phyloP scores from a whole-genome alignment of 2,888 invertebrate species.

The Pristionchus mayeri region DNA sequence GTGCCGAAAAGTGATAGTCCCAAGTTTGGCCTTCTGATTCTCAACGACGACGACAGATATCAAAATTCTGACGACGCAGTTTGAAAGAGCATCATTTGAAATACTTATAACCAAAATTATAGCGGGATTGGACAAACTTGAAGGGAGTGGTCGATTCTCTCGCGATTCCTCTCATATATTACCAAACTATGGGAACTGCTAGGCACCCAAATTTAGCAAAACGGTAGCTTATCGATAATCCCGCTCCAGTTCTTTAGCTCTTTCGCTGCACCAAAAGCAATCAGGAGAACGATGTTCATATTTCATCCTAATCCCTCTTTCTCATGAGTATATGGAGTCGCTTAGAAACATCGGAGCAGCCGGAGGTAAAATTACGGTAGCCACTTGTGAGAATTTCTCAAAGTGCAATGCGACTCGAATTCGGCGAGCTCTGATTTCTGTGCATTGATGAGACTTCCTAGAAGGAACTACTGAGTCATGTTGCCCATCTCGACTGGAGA shows the following conservation, averaged over 20 bases:
- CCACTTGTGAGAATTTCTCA: neutral
- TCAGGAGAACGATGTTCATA: neutral
- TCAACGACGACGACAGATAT: no score
- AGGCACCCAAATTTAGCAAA: neutral
- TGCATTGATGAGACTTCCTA: neutral
- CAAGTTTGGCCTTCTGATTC: no score
- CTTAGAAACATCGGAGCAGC: neutral
- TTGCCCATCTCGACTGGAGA: no score
- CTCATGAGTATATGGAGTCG: neutral
- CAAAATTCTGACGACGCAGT: no score
- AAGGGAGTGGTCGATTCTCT: no score
- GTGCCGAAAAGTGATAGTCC: no score
- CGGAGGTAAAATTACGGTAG: neutral
- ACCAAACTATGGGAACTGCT: no score
- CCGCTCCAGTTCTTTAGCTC: neutral
- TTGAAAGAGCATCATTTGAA: no score
- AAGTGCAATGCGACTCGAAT: neutral
- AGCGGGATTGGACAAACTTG: no score
- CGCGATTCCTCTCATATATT: neutral
- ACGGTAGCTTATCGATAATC: neutral
- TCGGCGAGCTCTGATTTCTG: neutral
- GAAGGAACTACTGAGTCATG: neutral
- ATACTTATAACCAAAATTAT: no score
- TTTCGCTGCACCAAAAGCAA: slow-evolving; percentile 16
- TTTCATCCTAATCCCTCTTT: neutral